Conservation (phyloP, 2,888 invertebrate genomes). For the Scaptodrosophila latifasciaeformis region DNA sequence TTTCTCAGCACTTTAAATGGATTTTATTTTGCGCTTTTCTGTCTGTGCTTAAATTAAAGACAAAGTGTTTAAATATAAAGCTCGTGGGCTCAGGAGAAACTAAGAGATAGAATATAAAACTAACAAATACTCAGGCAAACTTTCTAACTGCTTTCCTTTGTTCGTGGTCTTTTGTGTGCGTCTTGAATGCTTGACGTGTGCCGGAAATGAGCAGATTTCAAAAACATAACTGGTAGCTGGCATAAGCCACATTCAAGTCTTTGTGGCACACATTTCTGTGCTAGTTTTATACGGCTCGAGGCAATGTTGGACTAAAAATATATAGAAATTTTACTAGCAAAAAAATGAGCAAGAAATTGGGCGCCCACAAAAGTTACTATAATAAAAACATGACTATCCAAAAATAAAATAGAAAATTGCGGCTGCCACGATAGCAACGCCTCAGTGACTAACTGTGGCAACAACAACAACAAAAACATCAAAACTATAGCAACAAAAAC, state of each 20-base stretch:
- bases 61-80: conserved; percentile 3
- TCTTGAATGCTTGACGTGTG: conserved; percentile 25
- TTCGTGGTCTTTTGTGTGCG: background rate
- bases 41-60: conserved; percentile 13
- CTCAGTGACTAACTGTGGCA: background rate
- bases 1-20: conserved; percentile 29
- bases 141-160: too few species aligned
- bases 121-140: too few species aligned
- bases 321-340: background rate
- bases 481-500: background rate
- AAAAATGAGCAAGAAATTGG: conserved; percentile 24
- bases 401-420: background rate
- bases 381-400: background rate
- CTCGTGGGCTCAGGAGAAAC: background rate
- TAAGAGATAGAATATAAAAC: too few species aligned
- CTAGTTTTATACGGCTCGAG: too few species aligned
- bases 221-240: conserved; percentile 10
- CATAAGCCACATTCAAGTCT: too few species aligned
- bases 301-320: too few species aligned
- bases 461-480: conserved; percentile 20
- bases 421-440: background rate
- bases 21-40: background rate
- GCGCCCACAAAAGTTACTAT: conserved; percentile 39
- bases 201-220: conserved; percentile 51
- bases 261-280: too few species aligned